Percentiles rank a stretch among this genome's conserved stretches.
Conservation (phyloP, 2,113 vertebrate genomes). For the Coptodon bakossiorum region DNA sequence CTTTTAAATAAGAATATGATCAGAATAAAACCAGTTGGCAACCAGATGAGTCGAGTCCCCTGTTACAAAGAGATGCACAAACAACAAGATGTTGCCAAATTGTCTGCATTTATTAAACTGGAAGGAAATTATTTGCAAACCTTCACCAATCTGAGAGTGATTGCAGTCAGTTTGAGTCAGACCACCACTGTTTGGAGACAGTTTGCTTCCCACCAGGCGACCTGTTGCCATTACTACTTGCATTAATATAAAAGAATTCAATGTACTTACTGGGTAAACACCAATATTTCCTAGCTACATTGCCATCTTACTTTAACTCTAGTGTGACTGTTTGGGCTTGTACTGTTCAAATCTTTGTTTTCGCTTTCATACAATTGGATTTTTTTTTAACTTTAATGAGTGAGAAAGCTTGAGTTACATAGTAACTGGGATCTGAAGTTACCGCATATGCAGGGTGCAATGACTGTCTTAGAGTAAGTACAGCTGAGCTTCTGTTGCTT, state of each 20-base stretch:
- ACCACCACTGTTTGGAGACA: not conserved
- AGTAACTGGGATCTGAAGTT: not conserved
- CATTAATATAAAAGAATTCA: not conserved
- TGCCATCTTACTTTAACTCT: not conserved
- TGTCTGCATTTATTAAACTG: not conserved
- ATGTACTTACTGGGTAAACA: not conserved
- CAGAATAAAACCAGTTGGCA: not conserved
- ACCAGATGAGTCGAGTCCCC: not conserved
- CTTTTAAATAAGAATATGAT: not conserved
- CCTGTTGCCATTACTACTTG: not conserved
- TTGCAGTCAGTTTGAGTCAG: accelerated
- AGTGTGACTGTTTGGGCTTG: not conserved
- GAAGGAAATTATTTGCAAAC: not conserved
- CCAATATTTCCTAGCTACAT: not conserved
- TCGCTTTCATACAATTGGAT: accelerated
- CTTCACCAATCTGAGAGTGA: not conserved
- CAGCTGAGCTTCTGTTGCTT: not conserved
- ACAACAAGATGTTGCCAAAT: not conserved
- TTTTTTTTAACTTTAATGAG: accelerated
- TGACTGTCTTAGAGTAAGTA: not conserved
- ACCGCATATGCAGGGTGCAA: not conserved
- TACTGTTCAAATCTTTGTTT: not conserved
- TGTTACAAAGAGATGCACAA: not conserved
- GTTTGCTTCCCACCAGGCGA: not conserved
- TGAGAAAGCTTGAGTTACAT: not conserved